Evolutionary conservation across 2,888 invertebrate species (phyloP), one percentile per base, ranked within the genome.

Genomic region (Rosalia funebris): DNA sequence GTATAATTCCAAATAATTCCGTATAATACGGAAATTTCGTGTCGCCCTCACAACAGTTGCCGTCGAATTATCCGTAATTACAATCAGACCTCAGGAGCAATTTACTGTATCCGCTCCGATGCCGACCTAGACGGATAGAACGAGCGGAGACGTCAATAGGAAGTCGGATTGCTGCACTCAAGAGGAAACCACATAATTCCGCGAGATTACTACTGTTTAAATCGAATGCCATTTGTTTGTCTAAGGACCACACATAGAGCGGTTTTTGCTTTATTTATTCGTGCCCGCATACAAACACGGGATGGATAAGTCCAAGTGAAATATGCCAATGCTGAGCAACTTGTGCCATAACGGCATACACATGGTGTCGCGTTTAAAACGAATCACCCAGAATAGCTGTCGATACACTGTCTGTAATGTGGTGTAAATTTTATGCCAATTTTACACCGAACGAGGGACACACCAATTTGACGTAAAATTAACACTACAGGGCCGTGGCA

Each of bases 171-270:
- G 61, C 48, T 32, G 37, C 45, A 47, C 55, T 56, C 48, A 66
- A 70, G 64, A 71, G 66, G 62, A 73, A 74, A 73, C 74, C 74
- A 67, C 74, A 74, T 74, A 73, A 73, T 74, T 71, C 70, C 57
- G 68, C 69, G 48, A 72, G 72, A 70, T 72, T 71, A 71, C 72
- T 73, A 73, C 73, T 71, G 72, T 72, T 73, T 65, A 66, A 71
- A 72, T 65, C 70, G 68, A 69, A 62, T 65, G 63, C 66, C 63
- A 68, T 68, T 69, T 67, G 65, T 68, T 66, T 57, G 62, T 60
- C 47, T 57, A 55, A 57, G 62, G 72, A 72, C 74, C 72, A 74
- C 74, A 72, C 73, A 72, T 64, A 57, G 56, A 58, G 54, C 42
- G 50, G 60, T 65, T 67, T 67, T 67, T 66, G 63, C 63, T 64